A percentile compares a stretch with the other conserved stretches of the same genome.
Evolutionary conservation across 2,113 vertebrate species (phyloP).

Genomic region (Bagarius yarrelli): DNA sequence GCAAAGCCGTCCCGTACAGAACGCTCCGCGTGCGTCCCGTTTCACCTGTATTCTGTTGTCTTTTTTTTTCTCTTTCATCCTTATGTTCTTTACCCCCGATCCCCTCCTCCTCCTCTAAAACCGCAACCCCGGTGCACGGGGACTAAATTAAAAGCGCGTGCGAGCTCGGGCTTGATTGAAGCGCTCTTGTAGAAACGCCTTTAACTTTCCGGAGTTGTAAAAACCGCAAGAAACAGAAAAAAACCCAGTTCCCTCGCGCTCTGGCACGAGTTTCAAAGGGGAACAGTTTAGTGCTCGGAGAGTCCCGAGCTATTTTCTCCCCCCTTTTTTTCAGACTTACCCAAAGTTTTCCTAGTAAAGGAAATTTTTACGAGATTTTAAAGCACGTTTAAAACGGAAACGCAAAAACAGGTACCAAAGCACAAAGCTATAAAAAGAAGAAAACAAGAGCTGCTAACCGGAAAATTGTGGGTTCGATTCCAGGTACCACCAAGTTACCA

Average conservation of each 20-base stretch:
- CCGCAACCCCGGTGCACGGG: slow-evolving; percentile 33
- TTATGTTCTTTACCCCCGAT: slow-evolving; percentile 18
- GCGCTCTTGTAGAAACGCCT: slow-evolving; percentile 63
- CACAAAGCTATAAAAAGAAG: background rate
- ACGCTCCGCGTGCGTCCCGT: slow-evolving; percentile 5
- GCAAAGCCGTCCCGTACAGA: no score
- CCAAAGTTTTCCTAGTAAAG: slow-evolving; percentile 19
- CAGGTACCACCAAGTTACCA: no score
- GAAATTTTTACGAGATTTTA: slow-evolving; percentile 31
- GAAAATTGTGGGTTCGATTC: no score
- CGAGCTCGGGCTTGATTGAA: slow-evolving; percentile 64
- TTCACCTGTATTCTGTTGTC: background rate
- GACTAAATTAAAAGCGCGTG: slow-evolving; percentile 52
- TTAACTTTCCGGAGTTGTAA: slow-evolving; percentile 67
- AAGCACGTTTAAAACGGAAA: slow-evolving; percentile 32
- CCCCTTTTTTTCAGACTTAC: slow-evolving; percentile 13
- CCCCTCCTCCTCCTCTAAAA: slow-evolving; percentile 33
- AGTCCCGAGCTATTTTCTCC: slow-evolving; percentile 57
- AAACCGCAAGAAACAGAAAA: slow-evolving; percentile 59
- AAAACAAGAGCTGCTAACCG: background rate
- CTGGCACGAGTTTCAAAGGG: slow-evolving; percentile 68
- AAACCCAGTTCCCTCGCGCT: slow-evolving; percentile 45
- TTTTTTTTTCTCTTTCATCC: slow-evolving; percentile 16
- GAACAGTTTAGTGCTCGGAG: slow-evolving; percentile 47
- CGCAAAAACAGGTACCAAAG: slow-evolving; percentile 14